These are phyloP conservation scores for Aurelia aurita complex sp. Pacific DNA, from an alignment of 30 jellyfish, hydroid and myxozoan species.

Conservation along the genomic window DNA sequence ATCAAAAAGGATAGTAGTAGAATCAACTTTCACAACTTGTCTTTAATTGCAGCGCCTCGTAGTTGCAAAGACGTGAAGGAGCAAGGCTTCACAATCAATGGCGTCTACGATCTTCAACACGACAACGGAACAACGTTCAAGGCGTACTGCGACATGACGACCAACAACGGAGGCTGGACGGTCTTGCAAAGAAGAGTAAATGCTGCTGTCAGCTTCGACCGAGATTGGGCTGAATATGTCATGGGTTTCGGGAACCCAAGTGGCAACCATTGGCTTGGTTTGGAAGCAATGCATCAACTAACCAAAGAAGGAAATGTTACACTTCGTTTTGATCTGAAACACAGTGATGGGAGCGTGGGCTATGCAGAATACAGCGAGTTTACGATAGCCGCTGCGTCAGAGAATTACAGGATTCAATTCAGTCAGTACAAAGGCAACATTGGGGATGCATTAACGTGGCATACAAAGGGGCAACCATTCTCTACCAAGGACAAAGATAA, in stretches of 20 bases:
- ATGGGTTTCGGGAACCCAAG: constrained; percentile 26
- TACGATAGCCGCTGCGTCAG: no score
- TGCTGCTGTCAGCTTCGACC: constrained; percentile 13
- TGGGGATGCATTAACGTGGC: not conserved
- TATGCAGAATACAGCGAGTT: no score
- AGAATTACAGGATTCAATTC: not conserved
- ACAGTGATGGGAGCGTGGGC: no score
- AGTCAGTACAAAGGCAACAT: constrained; percentile 2
- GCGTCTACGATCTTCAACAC: not conserved
- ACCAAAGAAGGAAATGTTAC: constrained; percentile 9
- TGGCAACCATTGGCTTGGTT: constrained; percentile 48
- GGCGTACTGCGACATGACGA: constrained; percentile 38
- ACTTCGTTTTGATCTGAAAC: constrained; percentile 14
- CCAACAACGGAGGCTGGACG: constrained; percentile 58
- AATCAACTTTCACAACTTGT: no score
- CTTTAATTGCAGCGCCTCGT: not conserved
- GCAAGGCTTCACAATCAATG: constrained; percentile 4
- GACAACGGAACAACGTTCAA: constrained; percentile 21
- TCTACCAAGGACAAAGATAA: constrained; percentile 1
- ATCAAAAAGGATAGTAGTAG: no score
- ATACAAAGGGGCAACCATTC: not conserved
- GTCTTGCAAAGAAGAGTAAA: constrained; percentile 22
- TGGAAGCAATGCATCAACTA: constrained; percentile 37
- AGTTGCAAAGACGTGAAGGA: constrained; percentile 18
- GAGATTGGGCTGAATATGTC: constrained; percentile 28